A percentile compares a stretch with the other conserved stretches of the same genome.
These are phyloP conservation scores for Temnothorax rugatulus DNA, from an alignment of 2,888 invertebrate species.

Conservation along the genomic window DNA sequence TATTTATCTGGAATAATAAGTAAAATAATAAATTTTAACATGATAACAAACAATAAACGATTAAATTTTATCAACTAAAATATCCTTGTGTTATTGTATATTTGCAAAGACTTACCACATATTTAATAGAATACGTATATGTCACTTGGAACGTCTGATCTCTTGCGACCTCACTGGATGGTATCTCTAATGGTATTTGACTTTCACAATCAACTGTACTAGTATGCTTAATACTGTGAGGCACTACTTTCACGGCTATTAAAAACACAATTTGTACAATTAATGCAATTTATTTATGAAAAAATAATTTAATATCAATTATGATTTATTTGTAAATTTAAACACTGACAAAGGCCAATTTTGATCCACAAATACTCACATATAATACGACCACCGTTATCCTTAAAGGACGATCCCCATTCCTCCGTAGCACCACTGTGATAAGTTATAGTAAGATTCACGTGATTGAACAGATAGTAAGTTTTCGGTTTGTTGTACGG, in stretches of 20 bases:
- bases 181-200: constrained; percentile 91
- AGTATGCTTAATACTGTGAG: constrained; percentile 87
- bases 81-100: background rate
- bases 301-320: background rate
- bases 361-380: constrained; percentile 82
- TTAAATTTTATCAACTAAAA: constrained; percentile 18
- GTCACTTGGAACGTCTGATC: constrained; percentile 89
- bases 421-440: constrained; percentile 96
- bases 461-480: constrained; percentile 98
- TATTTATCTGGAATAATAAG: constrained; percentile 87
- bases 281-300: background rate
- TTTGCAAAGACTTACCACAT: constrained; percentile 87
- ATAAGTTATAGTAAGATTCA: constrained; percentile 97
- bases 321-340: background rate
- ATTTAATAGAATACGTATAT: constrained; percentile 96
- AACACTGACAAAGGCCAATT: background rate
- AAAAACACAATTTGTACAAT: constrained; percentile 48
- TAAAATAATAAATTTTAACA: constrained; percentile 6
- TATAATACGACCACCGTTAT: constrained; percentile 95
- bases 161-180: constrained; percentile 86
- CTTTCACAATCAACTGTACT: constrained; percentile 81
- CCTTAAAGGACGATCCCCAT: constrained; percentile 93
- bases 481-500: constrained; percentile 90
- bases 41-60: constrained; percentile 16
- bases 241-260: constrained; percentile 87